phyloP scores from a whole-genome alignment of 2,797 vertebrate genomes.

The Bovichtus variegatus region DNA sequence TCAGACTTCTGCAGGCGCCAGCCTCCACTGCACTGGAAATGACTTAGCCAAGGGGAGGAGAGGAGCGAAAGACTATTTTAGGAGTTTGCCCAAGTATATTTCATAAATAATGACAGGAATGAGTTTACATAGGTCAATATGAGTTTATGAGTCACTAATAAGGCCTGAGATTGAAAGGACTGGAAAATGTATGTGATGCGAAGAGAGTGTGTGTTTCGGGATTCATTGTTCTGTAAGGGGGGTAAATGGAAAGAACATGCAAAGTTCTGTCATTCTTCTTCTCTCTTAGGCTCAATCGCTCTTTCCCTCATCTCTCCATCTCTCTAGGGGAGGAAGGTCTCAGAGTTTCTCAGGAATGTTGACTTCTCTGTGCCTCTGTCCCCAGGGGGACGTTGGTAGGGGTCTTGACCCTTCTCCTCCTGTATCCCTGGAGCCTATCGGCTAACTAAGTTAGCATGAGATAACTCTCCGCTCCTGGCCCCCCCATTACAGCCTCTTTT shows the following conservation, averaged over 20 bases:
- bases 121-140: slow-evolving; percentile 62
- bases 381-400: slow-evolving; percentile 83
- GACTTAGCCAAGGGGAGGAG: slow-evolving; percentile 66
- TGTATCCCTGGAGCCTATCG: slow-evolving; percentile 96
- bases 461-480: slow-evolving; percentile 90
- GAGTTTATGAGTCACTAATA: slow-evolving; percentile 67
- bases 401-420: slow-evolving; percentile 93
- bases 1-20: slow-evolving; percentile 76
- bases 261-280: slow-evolving; percentile 55
- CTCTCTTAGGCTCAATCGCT: slow-evolving; percentile 58
- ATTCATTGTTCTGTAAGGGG: slow-evolving; percentile 41
- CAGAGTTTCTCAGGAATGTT: slow-evolving; percentile 99
- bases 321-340: slow-evolving; percentile 88
- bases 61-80: slow-evolving; percentile 73
- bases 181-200: slow-evolving; percentile 42
- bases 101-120: slow-evolving; percentile 80
- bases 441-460: slow-evolving; percentile 99
- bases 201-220: slow-evolving; percentile 22
- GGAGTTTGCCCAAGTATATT: slow-evolving; percentile 78
- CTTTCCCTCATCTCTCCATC: slow-evolving; percentile 73
- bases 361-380: slow-evolving; percentile 91
- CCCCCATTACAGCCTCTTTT: slow-evolving; percentile 59
- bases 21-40: slow-evolving; percentile 69
- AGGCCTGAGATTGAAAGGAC: slow-evolving; percentile 49
- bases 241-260: slow-evolving; percentile 74